phyloP scores from a whole-genome alignment of 2,797 vertebrate genomes.

The Pseudomugil gertrudae region DNA sequence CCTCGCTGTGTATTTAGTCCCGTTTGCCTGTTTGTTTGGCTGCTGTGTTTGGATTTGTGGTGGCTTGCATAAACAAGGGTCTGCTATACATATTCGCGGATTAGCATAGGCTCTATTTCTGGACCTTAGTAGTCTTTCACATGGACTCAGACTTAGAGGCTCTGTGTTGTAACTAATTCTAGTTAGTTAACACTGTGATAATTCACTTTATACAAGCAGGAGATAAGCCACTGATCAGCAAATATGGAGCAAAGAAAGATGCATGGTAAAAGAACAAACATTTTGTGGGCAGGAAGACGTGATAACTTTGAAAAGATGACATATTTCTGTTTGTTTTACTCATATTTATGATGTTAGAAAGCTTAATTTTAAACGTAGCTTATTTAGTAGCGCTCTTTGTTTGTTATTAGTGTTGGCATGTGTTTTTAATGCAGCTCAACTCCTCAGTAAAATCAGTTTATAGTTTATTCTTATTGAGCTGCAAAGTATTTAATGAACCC shows the following conservation, averaged over 20 bases:
- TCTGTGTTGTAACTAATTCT: slow-evolving; percentile 56
- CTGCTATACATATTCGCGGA: slow-evolving; percentile 67
- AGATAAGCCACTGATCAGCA: slow-evolving; percentile 12
- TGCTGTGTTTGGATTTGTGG: slow-evolving; percentile 60
- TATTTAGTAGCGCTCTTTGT: neutral
- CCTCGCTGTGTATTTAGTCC: slow-evolving; percentile 57
- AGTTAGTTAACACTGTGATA: slow-evolving; percentile 59
- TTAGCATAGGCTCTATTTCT: slow-evolving; percentile 72
- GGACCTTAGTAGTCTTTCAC: slow-evolving; percentile 52
- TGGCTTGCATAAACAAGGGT: slow-evolving; percentile 68
- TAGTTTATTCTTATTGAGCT: slow-evolving; percentile 3
- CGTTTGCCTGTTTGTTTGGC: slow-evolving; percentile 55
- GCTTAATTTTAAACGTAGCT: neutral
- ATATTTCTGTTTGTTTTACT: neutral
- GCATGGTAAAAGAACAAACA: neutral
- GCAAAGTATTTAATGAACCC: slow-evolving; percentile 2
- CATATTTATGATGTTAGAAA: neutral
- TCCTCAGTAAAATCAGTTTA: neutral
- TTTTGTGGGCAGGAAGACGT: neutral
- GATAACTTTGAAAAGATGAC: neutral
- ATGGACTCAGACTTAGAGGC: slow-evolving; percentile 56
- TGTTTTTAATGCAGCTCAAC: slow-evolving; percentile 4
- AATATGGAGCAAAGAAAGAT: neutral
- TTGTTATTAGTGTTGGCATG: neutral
- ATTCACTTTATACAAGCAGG: slow-evolving; percentile 36